Base-by-base conservation (phyloP, 92 coral and sea anemone genomes). In the Plumapathes pennacea region DNA sequence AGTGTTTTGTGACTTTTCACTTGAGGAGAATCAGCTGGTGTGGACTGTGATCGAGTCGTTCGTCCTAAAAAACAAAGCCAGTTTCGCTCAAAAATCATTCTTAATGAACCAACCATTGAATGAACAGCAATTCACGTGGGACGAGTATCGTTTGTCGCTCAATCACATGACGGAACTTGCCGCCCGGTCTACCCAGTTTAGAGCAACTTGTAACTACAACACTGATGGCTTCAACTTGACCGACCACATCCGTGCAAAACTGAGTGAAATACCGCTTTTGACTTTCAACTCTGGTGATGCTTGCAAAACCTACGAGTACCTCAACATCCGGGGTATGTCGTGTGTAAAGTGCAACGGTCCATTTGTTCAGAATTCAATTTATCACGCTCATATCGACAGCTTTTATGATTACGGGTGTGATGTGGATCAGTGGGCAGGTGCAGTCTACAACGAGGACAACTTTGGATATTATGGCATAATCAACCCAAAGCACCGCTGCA, bases 31-130 rank as follows among this genome's bases (percentile, higher is more conserved):
- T 18, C 50, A 56, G 10, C 28, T 32, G 11, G 60, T 49, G 4
- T 64, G 72, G 72, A 64, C 72, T 22, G 40, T 64, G 50, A 64
- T 64, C 15, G 72, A 64, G 18, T 64, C 72, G 0, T 64, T 64
- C 41, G 33, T 51, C 0, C 38, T 50, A 20, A 39, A 21, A 3
- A 38, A 50, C 43, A 63, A 28, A 5, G 12, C 4, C 12, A 52
- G 56, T 8, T 64, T 20, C 10, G 5, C 24, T 17, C 0, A 0
- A 0, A 54, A 37, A 46, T 13, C 75, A 13, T 57, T 75, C 39
- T 28, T 25, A 7, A 7, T 0, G 22, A 63, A 64, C 28, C 39
- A 32, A 15, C 71, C 83, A 0, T 62, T 58, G 25, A 76, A 67
- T 41, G 56, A 76, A 30, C 51, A 29, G 13, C 44, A 42, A 28